Base-by-base conservation (phyloP, 2,888 invertebrate genomes). In the Epinotia ramella region DNA sequence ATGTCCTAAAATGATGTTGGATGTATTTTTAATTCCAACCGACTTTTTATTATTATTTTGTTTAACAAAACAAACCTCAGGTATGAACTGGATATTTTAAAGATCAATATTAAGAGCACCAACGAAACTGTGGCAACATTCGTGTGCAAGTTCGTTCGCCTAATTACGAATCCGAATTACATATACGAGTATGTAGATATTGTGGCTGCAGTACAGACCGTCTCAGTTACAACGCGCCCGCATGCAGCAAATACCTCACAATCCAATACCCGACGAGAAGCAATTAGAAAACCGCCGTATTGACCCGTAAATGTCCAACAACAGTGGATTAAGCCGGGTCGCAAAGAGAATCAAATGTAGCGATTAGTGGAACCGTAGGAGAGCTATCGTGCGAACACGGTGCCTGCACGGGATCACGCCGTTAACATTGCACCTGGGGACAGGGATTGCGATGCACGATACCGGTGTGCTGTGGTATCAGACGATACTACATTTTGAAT, bases 361-460 rank as follows among this genome's bases (percentile, higher is more conserved):
- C 60, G 44, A 68, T 63, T 40, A 66, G 60, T 62, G 46, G 49
- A 53, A 24, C 44, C 70, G 63, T 16, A 46, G 60, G 44, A 57
- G 68, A 68, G 65, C 65, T 53, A 49, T 62, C 65, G 66, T 68
- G 68, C 56, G 33, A 44, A 68, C 75, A 59, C 33, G 49, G 57
- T n/a, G 46, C 40, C 63, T 72, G 67, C 67, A 71, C 62, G 62
- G 62, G 66, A 62, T 73, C 62, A 72, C 67, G 20, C 59, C 49
- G 60, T 63, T 67, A 67, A 70, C 68, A 66, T 40, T 63, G 74
- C 68, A 69, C 67, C 53, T 60, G 53, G 59, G 57, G 57, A 40
- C 59, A 56, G 73, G 78, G 79, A 79, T 78, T 73, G 59, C 66
- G 62, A 77, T 68, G n/a, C 18, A 46, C 40, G 33, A 74, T 60